Evolutionary conservation across 2,113 vertebrate genomes (phyloP), one percentile per base, ranked within the genome.

Genomic region (Poicephalus gulielmi): DNA sequence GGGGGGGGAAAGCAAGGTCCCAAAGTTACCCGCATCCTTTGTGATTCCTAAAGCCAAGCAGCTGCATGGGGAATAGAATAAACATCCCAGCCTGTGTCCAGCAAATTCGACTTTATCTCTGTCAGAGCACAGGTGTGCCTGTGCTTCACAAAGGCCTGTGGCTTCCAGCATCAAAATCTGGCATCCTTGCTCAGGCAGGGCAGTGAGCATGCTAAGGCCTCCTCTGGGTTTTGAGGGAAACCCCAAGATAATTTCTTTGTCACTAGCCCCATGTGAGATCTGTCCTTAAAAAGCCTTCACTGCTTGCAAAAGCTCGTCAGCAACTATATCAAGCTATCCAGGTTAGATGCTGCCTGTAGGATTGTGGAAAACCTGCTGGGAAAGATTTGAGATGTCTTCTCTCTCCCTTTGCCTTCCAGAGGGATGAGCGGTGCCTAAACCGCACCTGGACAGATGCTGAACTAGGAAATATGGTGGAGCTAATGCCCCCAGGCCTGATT

Each of bases 61-160:
- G 17, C 52, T 67, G 63, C 0, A 23, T 28, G 50, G 83, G 50
- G 10, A 63, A 70, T 74, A 55, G 6, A 14, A 10, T 41, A 11
- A 68, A 47, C 14, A 12, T 11, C n/a, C 41, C 37, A 7, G 70
- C 20, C 59, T 8, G 47, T 59, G 75, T 30, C 27, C 44, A 0
- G 23, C 3, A 3, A 35, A 73, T 68, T 11, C 33, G 35, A 0
- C 31, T 59, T 30, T 30, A 31, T 55, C 37, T 0, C 64, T 14
- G 74, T 18, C 49, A 31, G 31, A 19, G 50, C 66, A 3, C 0
- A 69, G 66, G 78, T 41, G 70, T 79, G 84, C 41, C 67, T 5
- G n/a, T 0, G 41, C 46, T 71, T 27, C 17, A n/a, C 31, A 0
- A 2, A 55, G 23, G 6, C 35, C 88, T n/a, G 27, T 0, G 3